phyloP scores from a whole-genome alignment of 2,888 invertebrate genomes.

The Torymus auratus region DNA sequence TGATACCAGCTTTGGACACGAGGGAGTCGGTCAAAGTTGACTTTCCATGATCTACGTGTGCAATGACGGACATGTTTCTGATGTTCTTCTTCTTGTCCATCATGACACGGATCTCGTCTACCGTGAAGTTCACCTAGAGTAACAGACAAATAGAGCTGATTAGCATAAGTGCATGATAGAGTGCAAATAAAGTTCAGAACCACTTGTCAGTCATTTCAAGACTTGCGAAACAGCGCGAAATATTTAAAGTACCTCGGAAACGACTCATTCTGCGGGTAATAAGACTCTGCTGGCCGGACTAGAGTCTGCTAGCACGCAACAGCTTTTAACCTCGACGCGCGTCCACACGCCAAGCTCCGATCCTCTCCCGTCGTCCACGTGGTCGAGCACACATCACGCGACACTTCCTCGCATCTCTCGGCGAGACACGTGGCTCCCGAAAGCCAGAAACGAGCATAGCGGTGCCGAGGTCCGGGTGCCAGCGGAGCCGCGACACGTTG shows the following conservation, averaged over 20 bases:
- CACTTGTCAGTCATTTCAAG: too few species aligned
- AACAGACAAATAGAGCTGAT: not conserved
- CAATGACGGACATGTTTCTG: conserved; percentile 99
- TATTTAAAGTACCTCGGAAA: conserved; percentile 8
- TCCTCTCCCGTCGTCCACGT: conserved; percentile 25
- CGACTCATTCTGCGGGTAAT: conserved; percentile 4
- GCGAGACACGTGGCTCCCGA: too few species aligned
- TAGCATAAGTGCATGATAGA: too few species aligned
- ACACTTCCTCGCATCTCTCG: not conserved
- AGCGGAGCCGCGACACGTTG: too few species aligned
- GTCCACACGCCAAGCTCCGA: not conserved
- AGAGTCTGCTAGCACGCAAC: conserved; percentile 6
- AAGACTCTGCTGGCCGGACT: not conserved
- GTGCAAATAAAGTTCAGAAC: not conserved
- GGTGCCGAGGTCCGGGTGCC: too few species aligned
- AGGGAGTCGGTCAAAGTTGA: conserved; percentile 99
- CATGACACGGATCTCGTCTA: conserved; percentile 99
- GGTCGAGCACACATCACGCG: not conserved
- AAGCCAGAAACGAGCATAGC: too few species aligned
- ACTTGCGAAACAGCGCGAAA: not conserved
- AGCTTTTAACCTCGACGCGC: conserved; percentile 48
- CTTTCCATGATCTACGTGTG: conserved; percentile 99
- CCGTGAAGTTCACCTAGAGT: conserved; percentile 98
- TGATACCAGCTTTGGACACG: conserved; percentile 99
- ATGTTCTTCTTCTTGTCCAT: conserved; percentile 99